Evolutionary conservation across 2,113 vertebrate genomes (phyloP).

Genomic region (Saccopteryx bilineata): DNA sequence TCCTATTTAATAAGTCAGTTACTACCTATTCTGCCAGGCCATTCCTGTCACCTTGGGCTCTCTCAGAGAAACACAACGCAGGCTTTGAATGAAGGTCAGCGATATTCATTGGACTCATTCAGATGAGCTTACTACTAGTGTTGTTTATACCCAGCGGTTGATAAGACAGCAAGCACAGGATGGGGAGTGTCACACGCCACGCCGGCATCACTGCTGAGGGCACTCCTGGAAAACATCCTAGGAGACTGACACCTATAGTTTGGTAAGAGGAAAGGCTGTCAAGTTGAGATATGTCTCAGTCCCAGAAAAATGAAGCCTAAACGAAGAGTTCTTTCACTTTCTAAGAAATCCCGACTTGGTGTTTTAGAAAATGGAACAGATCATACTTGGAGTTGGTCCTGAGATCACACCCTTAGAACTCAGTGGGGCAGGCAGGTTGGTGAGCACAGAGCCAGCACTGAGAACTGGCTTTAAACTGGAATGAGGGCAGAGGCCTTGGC

Average conservation of each 20-base stretch:
- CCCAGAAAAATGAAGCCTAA: background rate
- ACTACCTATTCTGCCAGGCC: background rate
- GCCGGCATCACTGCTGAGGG: background rate
- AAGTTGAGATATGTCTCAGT: background rate
- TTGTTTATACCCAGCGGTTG: background rate
- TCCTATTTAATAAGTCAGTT: background rate
- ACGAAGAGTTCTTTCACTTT: background rate
- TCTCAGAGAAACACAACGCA: background rate
- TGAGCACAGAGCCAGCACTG: background rate
- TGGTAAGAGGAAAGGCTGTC: background rate
- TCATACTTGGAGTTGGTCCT: background rate
- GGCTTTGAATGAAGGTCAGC: slow-evolving; percentile 16
- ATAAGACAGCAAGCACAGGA: background rate
- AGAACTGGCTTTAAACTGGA: background rate
- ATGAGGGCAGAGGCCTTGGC: background rate
- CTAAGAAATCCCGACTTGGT: background rate
- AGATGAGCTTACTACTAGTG: background rate
- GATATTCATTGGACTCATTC: background rate
- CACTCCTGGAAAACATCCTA: background rate
- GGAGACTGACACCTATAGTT: background rate
- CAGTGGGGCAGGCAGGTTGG: background rate
- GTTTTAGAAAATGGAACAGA: background rate
- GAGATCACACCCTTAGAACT: background rate
- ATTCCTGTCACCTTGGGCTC: background rate
- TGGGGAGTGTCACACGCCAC: too few relatives aligned